Conservation (phyloP, 2,113 vertebrate species). For the Lophura nycthemera region DNA sequence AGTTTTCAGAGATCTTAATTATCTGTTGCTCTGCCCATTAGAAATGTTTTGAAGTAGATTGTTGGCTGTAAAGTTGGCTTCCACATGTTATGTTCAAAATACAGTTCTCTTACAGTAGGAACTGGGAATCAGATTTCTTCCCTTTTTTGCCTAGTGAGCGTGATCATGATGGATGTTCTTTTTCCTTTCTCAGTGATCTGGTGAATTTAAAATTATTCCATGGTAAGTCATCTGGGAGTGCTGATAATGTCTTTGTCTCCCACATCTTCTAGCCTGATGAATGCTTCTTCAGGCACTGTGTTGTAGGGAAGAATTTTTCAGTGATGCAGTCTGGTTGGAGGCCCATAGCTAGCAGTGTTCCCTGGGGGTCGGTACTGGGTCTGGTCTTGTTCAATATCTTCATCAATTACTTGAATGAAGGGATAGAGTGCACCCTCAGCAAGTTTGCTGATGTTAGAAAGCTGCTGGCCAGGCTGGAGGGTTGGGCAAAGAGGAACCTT, state of each 20-base stretch:
- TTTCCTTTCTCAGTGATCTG: not conserved
- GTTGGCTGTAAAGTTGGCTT: not conserved
- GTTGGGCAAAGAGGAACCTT: not conserved
- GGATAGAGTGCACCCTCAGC: not conserved
- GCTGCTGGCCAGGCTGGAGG: not conserved
- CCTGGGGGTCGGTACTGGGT: not conserved
- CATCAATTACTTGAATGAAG: not conserved
- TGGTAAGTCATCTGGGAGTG: not conserved
- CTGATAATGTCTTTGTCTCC: not conserved
- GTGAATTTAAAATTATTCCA: not conserved
- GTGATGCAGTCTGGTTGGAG: too few relatives aligned
- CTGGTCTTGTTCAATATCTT: not conserved
- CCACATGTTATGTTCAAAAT: not conserved
- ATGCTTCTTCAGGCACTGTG: not conserved
- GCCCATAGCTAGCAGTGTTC: too few relatives aligned
- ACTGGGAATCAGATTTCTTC: not conserved
- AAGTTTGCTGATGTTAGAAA: too few relatives aligned
- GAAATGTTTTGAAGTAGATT: not conserved
- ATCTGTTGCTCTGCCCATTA: not conserved
- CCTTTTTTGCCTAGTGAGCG: not conserved
- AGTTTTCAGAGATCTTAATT: not conserved
- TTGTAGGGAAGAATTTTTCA: not conserved
- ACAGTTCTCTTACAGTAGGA: not conserved
- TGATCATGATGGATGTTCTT: not conserved
- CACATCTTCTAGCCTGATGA: accelerated